Conservation (phyloP, 35 echinoderm and acorn worm genomes). For the Heliocidaris tuberculata region DNA sequence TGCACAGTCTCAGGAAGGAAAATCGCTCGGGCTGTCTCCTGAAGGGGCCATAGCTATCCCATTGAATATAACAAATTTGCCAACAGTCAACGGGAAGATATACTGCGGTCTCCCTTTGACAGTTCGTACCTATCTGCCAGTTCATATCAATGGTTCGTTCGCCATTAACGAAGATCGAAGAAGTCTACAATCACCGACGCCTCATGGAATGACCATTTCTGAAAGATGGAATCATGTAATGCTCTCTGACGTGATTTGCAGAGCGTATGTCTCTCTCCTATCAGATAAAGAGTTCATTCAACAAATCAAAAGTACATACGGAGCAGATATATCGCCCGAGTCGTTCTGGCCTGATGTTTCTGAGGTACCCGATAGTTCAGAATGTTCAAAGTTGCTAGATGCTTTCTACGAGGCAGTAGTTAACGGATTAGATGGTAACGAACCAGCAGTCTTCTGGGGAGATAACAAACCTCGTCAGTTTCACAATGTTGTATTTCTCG, state of each 20-base stretch:
- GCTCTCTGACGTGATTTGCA: constrained; percentile 45
- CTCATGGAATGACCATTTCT: not conserved
- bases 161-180: constrained; percentile 56
- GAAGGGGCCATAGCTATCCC: constrained; percentile 47
- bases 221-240: constrained; percentile 64
- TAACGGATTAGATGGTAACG: not conserved
- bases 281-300: constrained; percentile 9
- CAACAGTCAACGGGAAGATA: not conserved
- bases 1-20: no score
- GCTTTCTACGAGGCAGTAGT: constrained; percentile 63
- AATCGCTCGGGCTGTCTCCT: no score
- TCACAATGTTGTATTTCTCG: constrained; percentile 39
- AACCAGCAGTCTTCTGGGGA: constrained; percentile 51
- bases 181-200: constrained; percentile 29
- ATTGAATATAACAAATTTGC: not conserved
- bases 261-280: constrained; percentile 63
- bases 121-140: constrained; percentile 57
- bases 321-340: not conserved
- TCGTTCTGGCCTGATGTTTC: constrained; percentile 71
- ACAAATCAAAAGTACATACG: not conserved
- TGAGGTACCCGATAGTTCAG: constrained; percentile 10
- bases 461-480: not conserved
- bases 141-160: constrained; percentile 84
- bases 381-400: constrained; percentile 48
- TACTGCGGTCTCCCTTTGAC: constrained; percentile 73